Evolutionary conservation across 1,140 invertebrate genomes (phyloP).

Genomic region (Pseudomyrmex dendroicus): DNA sequence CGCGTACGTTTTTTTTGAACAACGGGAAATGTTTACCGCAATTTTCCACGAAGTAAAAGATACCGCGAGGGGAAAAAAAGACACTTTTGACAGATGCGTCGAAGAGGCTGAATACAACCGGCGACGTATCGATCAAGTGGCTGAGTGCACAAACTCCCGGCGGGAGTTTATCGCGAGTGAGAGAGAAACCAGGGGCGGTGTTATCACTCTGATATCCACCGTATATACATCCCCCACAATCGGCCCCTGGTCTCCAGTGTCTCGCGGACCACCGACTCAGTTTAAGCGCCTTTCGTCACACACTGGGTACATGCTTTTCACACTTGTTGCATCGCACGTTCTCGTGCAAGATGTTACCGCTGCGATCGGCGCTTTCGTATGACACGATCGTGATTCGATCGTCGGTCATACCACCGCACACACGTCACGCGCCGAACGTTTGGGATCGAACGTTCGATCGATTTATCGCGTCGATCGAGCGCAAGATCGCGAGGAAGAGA

Average conservation of each 20-base stretch:
- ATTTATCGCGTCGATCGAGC: neutral
- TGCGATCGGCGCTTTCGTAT: too few relatives aligned
- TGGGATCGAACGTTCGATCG: neutral
- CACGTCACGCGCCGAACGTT: neutral
- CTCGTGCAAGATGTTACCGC: neutral
- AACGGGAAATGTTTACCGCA: too few relatives aligned
- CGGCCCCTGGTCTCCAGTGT: slow-evolving; percentile 78
- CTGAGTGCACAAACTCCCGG: slow-evolving; percentile 51
- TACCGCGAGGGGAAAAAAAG: neutral
- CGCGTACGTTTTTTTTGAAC: too few relatives aligned
- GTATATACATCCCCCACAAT: slow-evolving; percentile 79
- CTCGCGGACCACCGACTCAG: slow-evolving; percentile 78
- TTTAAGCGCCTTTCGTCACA: slow-evolving; percentile 61
- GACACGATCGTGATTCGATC: too few relatives aligned
- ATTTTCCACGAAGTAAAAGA: neutral
- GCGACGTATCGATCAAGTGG: slow-evolving; percentile 57
- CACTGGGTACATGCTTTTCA: neutral
- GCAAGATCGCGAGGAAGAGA: neutral
- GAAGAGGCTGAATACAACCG: slow-evolving; percentile 9
- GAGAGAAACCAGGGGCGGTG: slow-evolving; percentile 67
- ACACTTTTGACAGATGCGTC: slow-evolving; percentile 19
- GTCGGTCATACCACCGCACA: too few relatives aligned
- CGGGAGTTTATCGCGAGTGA: slow-evolving; percentile 70
- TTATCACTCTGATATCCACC: slow-evolving; percentile 82
- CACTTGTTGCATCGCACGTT: slow-evolving; percentile 5